Evolutionary conservation across 2,888 invertebrate genomes (phyloP), one percentile per base, ranked within the genome.

Genomic region (Leptinotarsa tumamoca): DNA sequence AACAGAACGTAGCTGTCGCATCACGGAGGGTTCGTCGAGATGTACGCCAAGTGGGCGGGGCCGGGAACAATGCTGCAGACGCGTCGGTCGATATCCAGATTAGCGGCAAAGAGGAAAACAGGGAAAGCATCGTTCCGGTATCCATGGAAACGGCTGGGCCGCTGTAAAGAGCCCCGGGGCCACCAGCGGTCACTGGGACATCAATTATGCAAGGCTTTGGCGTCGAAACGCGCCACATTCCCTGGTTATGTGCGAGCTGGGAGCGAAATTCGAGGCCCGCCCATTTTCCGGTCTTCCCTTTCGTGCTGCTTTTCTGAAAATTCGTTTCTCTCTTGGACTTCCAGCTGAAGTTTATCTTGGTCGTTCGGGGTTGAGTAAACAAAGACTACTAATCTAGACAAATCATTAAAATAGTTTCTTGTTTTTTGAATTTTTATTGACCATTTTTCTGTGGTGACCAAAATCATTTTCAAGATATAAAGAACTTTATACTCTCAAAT

Each of bases 61-160:
- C 61, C 67, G 61, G 51, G 50, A 73, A 73, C 76, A 76, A 73
- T 71, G 73, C 73, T 73, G 73, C 71, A 63, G 73, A 63, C 56
- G 27, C 66, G 54, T 68, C 77, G 83, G 82, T 83, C 83, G 83
- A 83, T 83, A 82, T 80, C 80, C 81, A 81, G 80, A 79, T 76
- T 73, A 76, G 76, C 71, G 54, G 68, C 61, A 68, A 56, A 71
- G 70, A 58, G 71, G 71, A 73, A 58, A 68, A 61, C 63, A 43
- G 71, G 80, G 77, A 82, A 83, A 83, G 83, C 83, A 83, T 83
- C 83, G 83, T 83, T 83, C 80, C 76, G 73, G 82, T 79, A 72
- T 72, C 80, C 80, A 78, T 78, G 80, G 80, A 68, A 75, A 82
- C 81, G 80, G 77, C 73, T 75, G 80, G 81, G 78, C 80, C 80